Evolutionary conservation across 1,140 invertebrate genomes (phyloP), one percentile per base, ranked within the genome.

Genomic region (Sipha flava): DNA sequence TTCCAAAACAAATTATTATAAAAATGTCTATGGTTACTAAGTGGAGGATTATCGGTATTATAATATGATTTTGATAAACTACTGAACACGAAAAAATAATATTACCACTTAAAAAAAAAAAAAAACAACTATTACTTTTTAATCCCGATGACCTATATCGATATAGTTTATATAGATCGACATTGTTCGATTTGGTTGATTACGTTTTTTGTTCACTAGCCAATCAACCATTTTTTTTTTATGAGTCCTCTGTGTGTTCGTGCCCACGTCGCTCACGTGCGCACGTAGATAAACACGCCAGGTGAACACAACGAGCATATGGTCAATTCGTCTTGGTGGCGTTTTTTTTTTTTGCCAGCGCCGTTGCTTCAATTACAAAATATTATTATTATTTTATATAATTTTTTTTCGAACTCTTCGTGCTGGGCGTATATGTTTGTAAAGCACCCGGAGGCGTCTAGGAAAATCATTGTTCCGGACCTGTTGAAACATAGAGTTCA

Each of bases 291-390:
- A 70, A 70, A 59, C 49, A 59, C 21, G 52, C 73, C 73, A 77
- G 73, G 73, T 77, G 73, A 59, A 77, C 21, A 29, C 0, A 21
- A 37, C 0, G 34, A 37, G 34, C 73, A 77, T 77, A 77, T 77
- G 73, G 73, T 77, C 52, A 43, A 77, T 77, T 77, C 73, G 73
- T 77, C 73, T 77, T 77, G 52, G 73, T 23, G 5, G 73, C 31
- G 52, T 40, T 77, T 59, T 77, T 59, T 29, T 47, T 70, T 70
- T 70, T 70, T 31, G 29, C 62, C 14, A 21, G 1, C 31, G 52
- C 14, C 34, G 52, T 37, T 12, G 34, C 31, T 57, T 75, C 72
- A 18, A 23, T 40, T 75, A 75, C 52, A n/a, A n/a, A n/a, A n/a
- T n/a, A 26, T 68, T 45, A 40, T 68, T 45, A 40, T 68, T 10